Evolutionary conservation across 2,113 vertebrate species (phyloP).

Genomic region (Rousettus leschenaultii): DNA sequence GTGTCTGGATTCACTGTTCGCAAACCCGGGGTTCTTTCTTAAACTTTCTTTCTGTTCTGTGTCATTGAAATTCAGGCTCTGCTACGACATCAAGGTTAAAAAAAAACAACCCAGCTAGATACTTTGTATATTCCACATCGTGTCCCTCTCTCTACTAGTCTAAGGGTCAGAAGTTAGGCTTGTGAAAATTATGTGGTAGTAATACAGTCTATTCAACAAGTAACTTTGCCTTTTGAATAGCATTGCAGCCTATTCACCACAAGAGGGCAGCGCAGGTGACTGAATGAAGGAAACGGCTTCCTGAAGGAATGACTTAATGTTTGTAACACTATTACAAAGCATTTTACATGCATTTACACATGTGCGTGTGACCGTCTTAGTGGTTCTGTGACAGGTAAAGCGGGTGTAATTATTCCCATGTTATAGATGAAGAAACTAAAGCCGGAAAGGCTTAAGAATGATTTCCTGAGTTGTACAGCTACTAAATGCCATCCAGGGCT

Average conservation of each 20-base stretch:
- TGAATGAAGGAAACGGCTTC: neutral
- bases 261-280: slow-evolving; percentile 58
- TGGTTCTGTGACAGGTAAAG: neutral
- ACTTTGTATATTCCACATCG: neutral
- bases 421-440: neutral
- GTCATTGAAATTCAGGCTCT: neutral
- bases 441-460: neutral
- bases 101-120: neutral
- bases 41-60: neutral
- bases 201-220: neutral
- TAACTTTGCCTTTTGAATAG: neutral
- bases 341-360: neutral
- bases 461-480: neutral
- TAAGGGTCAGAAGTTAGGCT: neutral
- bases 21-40: neutral
- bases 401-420: neutral
- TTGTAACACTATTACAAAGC: neutral
- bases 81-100: neutral
- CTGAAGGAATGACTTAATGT: neutral
- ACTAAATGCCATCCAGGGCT: neutral
- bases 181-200: neutral
- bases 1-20: neutral
- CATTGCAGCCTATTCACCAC: slow-evolving; percentile 10
- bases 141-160: neutral
- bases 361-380: neutral